Evolutionary conservation across 2,888 invertebrate species (phyloP), one percentile per base, ranked within the genome.

Genomic region (Crocallis elinguaria): DNA sequence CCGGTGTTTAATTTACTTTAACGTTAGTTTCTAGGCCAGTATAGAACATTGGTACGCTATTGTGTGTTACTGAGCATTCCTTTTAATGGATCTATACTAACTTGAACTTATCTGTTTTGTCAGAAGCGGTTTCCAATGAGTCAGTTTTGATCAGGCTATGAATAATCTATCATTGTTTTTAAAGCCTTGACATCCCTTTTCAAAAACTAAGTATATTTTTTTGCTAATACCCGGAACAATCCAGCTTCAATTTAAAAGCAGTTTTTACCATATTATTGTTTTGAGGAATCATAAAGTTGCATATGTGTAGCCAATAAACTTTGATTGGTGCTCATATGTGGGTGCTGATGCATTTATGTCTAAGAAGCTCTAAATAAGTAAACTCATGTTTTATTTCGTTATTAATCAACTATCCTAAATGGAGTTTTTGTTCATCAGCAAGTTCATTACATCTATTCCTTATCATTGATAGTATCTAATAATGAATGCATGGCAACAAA

Each of bases 11-110:
- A 37, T 49, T 37, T 23, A 43, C n/a, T 23, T 29, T 30, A 30
- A 42, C 32, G 36, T 43, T 16, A 23, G 29, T 37, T 42, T 42
- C 43, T 42, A 27, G 30, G 17, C n/a, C 12, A 13, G 33, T n/a
- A 21, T 32, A 9, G 14, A 44, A 3, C n/a, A 13, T 14, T 2
- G 5, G 3, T 14, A 14, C 13, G 2, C 13, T 32, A 32, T 32
- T 16, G 1, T 8, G 9, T 32, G 32, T 27, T 27, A 27, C 27
- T 27, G 27, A 27, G 11, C 27, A 27, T 27, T 27, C 27, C 1
- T n/a, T 11, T 27, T 27, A 27, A 32, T 32, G 7, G 5, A 13
- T 32, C 27, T 27, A 27, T 27, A 27, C n/a, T 27, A 27, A n/a
- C n/a, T n/a, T n/a, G n/a, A n/a, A n/a, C n/a, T n/a, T n/a, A n/a